Percentiles rank a stretch among this genome's conserved stretches.
Evolutionary conservation across 2,113 vertebrate genomes (phyloP).

Genomic region (Apteryx owenii): DNA sequence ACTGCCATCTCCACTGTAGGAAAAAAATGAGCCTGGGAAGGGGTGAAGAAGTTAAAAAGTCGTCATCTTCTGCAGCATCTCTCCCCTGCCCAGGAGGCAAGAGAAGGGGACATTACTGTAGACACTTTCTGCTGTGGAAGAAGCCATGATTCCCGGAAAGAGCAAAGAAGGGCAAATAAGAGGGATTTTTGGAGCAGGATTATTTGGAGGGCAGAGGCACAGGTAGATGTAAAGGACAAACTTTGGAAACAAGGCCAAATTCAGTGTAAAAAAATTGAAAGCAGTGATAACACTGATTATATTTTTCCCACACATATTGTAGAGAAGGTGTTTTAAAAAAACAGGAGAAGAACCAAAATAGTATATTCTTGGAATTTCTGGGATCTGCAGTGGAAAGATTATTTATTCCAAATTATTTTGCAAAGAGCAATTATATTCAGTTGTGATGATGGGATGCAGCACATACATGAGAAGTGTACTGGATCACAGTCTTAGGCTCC

Average conservation of each 20-base stretch:
- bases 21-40: no score
- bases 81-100: neutral
- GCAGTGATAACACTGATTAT: neutral
- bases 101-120: no score
- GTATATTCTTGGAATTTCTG: neutral
- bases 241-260: neutral
- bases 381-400: neutral
- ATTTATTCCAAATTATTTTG: neutral
- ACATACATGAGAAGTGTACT: rapidly evolving
- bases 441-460: rapidly evolving
- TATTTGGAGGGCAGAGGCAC: neutral
- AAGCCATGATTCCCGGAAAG: neutral
- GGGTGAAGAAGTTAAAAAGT: no score
- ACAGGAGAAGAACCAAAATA: neutral
- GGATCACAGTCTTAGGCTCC: neutral
- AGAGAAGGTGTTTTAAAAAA: neutral
- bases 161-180: neutral
- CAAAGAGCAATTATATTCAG: neutral
- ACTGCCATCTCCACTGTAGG: no score
- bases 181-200: neutral
- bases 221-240: neutral
- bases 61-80: no score
- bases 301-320: neutral
- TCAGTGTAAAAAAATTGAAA: neutral
- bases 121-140: neutral